phyloP scores from a whole-genome alignment of 2,797 vertebrate species.

The Xyrichtys novacula region DNA sequence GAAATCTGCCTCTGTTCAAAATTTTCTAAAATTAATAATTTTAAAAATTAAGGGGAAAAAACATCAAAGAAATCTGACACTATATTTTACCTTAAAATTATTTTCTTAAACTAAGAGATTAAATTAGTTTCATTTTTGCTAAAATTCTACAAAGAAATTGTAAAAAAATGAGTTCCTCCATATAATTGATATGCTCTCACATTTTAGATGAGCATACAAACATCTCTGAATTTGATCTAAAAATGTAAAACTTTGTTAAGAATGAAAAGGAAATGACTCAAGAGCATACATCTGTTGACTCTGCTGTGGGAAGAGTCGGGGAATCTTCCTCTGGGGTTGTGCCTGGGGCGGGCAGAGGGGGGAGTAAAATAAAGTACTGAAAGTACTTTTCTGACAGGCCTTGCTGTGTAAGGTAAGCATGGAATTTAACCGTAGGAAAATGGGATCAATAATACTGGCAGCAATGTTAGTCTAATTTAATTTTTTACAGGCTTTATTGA shows the following conservation, averaged over 20 bases:
- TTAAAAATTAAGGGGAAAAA: too few relatives aligned
- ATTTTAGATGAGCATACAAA: not conserved
- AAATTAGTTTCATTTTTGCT: too few relatives aligned
- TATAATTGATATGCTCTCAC: not conserved
- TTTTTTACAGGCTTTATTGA: too few relatives aligned
- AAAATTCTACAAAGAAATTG: too few relatives aligned
- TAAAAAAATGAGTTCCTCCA: not conserved
- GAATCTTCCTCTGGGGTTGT: not conserved
- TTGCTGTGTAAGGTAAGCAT: not conserved
- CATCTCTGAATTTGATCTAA: not conserved
- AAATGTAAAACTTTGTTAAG: not conserved
- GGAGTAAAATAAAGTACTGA: constrained; percentile 4
- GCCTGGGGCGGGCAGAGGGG: constrained; percentile 55
- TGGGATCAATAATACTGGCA: too few relatives aligned
- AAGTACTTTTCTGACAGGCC: too few relatives aligned
- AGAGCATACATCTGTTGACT: not conserved
- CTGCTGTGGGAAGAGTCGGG: not conserved
- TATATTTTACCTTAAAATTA: too few relatives aligned
- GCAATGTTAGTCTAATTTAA: too few relatives aligned
- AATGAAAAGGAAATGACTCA: not conserved
- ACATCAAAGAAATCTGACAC: too few relatives aligned
- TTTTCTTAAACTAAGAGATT: too few relatives aligned
- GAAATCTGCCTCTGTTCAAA: too few relatives aligned
- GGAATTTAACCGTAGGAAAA: not conserved
- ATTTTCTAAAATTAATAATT: too few relatives aligned